Evolutionary conservation across 2,113 vertebrate genomes (phyloP).

Genomic region (Boulengerochromis microlepis): DNA sequence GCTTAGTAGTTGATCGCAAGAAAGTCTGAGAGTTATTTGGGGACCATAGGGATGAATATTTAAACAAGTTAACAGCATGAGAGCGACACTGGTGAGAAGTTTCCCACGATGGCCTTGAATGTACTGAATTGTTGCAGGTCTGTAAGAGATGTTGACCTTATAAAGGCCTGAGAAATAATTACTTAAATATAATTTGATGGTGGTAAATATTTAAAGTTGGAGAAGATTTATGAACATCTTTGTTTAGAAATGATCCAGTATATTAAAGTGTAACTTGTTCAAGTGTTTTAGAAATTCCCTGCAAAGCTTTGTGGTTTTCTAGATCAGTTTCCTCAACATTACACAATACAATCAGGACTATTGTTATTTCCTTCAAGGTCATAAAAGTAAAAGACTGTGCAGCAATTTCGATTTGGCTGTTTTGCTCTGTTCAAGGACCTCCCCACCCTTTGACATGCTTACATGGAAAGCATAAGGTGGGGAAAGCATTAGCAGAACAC

Average conservation of each 20-base stretch:
- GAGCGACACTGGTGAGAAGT: slow-evolving; percentile 14
- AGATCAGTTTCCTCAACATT: background rate
- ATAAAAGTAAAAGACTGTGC: background rate
- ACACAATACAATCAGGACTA: background rate
- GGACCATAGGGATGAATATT: slow-evolving; percentile 17
- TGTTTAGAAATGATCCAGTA: background rate
- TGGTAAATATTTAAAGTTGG: background rate
- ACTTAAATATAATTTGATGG: background rate
- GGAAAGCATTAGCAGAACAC: background rate
- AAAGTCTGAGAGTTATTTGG: slow-evolving; percentile 17
- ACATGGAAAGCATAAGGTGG: background rate
- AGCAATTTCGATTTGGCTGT: background rate
- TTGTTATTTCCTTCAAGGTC: background rate
- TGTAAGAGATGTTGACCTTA: background rate
- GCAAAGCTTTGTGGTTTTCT: background rate
- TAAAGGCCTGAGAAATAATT: background rate
- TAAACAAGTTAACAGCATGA: slow-evolving; percentile 30
- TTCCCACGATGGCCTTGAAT: background rate
- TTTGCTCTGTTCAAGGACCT: background rate
- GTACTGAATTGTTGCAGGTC: background rate
- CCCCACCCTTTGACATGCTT: background rate
- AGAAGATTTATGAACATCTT: background rate
- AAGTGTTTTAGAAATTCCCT: background rate
- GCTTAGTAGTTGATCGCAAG: slow-evolving; percentile 9
- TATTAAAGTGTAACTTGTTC: rapidly evolving